Base-by-base conservation (phyloP, 1,140 invertebrate genomes). In the Laodelphax striatellus region DNA sequence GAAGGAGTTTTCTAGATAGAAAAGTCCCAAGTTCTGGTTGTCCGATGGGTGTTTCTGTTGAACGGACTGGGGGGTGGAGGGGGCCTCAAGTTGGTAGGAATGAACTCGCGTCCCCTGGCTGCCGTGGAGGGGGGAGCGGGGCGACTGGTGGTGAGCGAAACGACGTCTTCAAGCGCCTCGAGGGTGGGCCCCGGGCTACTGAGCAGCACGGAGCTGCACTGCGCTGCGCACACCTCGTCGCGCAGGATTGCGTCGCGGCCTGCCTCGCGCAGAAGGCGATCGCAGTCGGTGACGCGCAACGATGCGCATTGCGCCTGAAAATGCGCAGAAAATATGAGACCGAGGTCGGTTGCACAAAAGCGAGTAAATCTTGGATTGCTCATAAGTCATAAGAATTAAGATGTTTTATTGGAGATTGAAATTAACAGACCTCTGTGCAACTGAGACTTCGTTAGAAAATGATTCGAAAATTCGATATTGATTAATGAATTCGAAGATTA, bases 241-340 rank as follows among this genome's bases (percentile, higher is more conserved):
- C 82, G 79, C 19, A 91, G 70, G 19, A 95, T 87, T 0, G 85
- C 85, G 52, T 92, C 88, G 43, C 84, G 80, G 22, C 87, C 83
- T 73, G 88, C 91, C 73, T 92, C 88, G 22, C 85, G 79, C 22
- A 90, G 74, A 34, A 94, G 76, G 65, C 89, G 84, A 41, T 82
- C 82, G 71, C 92, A 96, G 70, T 93, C 89, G 10, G 89, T 91
- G 55, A 96, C 86, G 63, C 89, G 82, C 14, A 94, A 73, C 0
- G 92, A 94, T 31, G 91, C 90, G 70, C 92, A 95, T 70, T 92
- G 87, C 1, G 88, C 83, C 89, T 94, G 75, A n/a, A 76, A 77
- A 66, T 64, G 63, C 68, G 24, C 6, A 28, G 2, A 6, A 28
- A 56, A 62, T 9, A 65, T 65, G n/a, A n/a, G n/a, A n/a, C n/a